Evolutionary conservation across 2,113 vertebrate genomes (phyloP), one percentile per base, ranked within the genome.

Genomic region (Hippocampus barbouri): DNA sequence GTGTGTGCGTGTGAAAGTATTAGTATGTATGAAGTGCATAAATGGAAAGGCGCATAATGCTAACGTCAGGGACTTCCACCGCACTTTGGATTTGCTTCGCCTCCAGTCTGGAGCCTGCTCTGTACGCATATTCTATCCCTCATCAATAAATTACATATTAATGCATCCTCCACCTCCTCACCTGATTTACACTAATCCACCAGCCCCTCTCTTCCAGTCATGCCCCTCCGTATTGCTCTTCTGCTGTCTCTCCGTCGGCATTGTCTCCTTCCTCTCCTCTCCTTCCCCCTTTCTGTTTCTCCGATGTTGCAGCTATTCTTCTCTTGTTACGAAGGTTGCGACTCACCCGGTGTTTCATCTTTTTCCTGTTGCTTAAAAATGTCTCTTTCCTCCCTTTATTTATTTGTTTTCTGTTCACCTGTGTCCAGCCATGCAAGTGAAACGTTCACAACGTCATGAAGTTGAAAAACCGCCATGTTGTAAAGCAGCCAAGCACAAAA

Each of bases 91-190:
- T 84, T 87, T 53, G 79, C 88, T 74, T 83, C 79, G 75, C 83
- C 75, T 83, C 71, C 74, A 77, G 86, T 89, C 79, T 61, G 7
- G 59, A 34, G 59, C 27, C 16, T 87, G 86, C 83, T 87, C 80
- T 18, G 80, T 88, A 85, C 69, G 81, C 85, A 87, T 87, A 89
- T 88, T 87, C 85, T 84, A 74, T 70, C 75, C 86, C 83, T 91
- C 88, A 90, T 89, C 87, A 91, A 90, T 91, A 91, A 88, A 89
- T 90, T 84, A 89, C 81, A 88, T 88, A 89, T 87, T 84, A 88
- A 89, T 87, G 77, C 85, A 71, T 81, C 81, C 73, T 77, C 74
- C 9, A 2, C 71, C 34, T 71, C 76, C 80, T 77, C 75, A 69
- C 71, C 72, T 85, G 75, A 74, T 84, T 75, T 63, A 63, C 73